Evolutionary conservation across 2,113 vertebrate species (phyloP), one percentile per base, ranked within the genome.

Genomic region (Mystacornis crossleyi): DNA sequence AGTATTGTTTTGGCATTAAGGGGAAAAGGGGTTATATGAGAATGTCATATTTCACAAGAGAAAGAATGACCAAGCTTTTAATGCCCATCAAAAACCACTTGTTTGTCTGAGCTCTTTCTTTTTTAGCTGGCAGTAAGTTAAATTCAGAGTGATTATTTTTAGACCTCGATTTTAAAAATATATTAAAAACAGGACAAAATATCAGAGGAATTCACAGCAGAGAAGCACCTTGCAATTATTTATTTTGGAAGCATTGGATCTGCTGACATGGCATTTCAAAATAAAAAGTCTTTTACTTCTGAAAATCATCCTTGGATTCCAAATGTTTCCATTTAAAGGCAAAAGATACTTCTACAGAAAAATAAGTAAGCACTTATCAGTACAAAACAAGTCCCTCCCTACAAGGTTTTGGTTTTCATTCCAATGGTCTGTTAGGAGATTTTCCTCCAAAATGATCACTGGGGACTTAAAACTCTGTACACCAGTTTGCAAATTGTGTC

Each of bases 171-270:
- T 96, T 90, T 88, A 75, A 90, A 96, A 73, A 66, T 86, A 92
- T 74, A 83, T 90, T 93, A 21, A 67, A 82, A 89, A 14, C 2
- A 54, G 73, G 15, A 40, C 48, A 93, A 94, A 93, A 62, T 96
- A 96, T 89, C 90, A 95, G 81, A 95, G 53, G 48, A 90, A 74
- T 89, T 96, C 54, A 86, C 87, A 23, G 33, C 20, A 85, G 62
- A 78, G 43, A 81, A 97, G 78, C n/a, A 96, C 79, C 92, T 94
- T 94, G 72, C 48, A 96, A 96, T 69, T 96, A 93, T 79, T 95
- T 91, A 38, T 61, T 94, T 90, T 89, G 50, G 86, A 93, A 57
- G 53, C 29, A 90, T 28, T 67, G 64, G 61, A 88, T 86, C 62
- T 94, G 72, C 95, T 95, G 91, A 93, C 33, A 50, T 8, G 18